phyloP scores from a whole-genome alignment of 2,113 vertebrate genomes.

The Anguilla japonica region DNA sequence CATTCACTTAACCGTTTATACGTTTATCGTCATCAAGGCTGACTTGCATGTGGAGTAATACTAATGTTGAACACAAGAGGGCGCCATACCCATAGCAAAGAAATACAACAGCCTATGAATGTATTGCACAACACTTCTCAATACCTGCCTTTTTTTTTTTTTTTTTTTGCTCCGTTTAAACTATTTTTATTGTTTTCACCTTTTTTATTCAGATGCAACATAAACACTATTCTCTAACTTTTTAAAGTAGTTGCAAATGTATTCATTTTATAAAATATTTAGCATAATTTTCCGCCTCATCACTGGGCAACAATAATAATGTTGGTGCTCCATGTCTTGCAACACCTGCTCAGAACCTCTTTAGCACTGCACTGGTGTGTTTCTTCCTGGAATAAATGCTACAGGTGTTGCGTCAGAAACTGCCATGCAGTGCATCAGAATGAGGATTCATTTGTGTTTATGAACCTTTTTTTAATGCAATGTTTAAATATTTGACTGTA shows the following conservation, averaged over 20 bases:
- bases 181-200: neutral
- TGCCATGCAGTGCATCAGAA: neutral
- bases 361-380: too few species aligned
- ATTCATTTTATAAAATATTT: neutral
- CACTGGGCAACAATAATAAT: too few species aligned
- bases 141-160: neutral
- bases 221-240: neutral
- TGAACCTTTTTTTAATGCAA: too few species aligned
- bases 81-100: slow-evolving; percentile 34
- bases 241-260: neutral
- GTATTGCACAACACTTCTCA: neutral
- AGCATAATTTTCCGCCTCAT: too few species aligned
- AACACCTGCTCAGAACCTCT: too few species aligned
- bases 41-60: slow-evolving; percentile 15
- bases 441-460: neutral
- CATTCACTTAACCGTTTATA: neutral
- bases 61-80: slow-evolving; percentile 44
- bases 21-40: neutral
- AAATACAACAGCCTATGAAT: neutral
- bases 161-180: neutral
- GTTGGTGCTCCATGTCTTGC: too few species aligned
- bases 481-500: too few species aligned
- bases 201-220: neutral
- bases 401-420: neutral
- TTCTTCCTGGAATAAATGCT: neutral